Percentiles rank a stretch among this genome's conserved stretches.
These are phyloP conservation scores for Trichonephila clavata DNA, from an alignment of 1,140 invertebrate species.

Conservation along the genomic window DNA sequence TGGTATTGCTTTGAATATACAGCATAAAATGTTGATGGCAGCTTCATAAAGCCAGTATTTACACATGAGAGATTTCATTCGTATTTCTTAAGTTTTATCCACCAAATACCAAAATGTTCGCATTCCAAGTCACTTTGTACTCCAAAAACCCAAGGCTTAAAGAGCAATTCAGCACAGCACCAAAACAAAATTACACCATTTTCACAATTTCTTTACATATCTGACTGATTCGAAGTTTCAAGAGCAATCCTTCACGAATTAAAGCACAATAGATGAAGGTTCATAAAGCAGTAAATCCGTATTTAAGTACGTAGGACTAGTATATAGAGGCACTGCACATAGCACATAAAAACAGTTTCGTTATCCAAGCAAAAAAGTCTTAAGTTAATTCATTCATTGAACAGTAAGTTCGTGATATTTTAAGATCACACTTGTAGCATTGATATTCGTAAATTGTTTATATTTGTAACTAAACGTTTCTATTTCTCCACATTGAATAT, in stretches of 20 bases:
- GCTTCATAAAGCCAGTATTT: not conserved
- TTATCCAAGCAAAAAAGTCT: not conserved
- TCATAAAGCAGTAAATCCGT: not conserved
- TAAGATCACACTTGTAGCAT: not conserved
- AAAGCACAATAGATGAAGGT: not conserved
- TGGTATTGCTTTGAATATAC: too few relatives aligned
- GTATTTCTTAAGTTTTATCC: not conserved
- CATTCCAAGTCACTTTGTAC: not conserved
- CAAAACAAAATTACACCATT: not conserved
- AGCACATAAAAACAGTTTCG: constrained; percentile 41
- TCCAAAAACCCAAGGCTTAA: not conserved
- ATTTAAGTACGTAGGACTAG: not conserved
- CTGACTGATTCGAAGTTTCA: not conserved
- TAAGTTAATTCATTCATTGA: not conserved
- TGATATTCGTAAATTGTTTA: not conserved
- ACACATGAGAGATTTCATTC: not conserved
- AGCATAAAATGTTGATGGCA: not conserved
- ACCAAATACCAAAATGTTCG: not conserved
- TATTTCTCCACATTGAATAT: constrained; percentile 60
- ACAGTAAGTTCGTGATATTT: not conserved
- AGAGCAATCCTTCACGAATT: not conserved
- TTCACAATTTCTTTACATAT: not conserved
- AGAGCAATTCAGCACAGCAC: constrained; percentile 26
- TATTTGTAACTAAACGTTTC: constrained; percentile 1
- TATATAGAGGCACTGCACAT: constrained; percentile 52